These are phyloP conservation scores for Drosophila sechellia DNA, from an alignment of 1,140 invertebrate species.

Conservation along the genomic window DNA sequence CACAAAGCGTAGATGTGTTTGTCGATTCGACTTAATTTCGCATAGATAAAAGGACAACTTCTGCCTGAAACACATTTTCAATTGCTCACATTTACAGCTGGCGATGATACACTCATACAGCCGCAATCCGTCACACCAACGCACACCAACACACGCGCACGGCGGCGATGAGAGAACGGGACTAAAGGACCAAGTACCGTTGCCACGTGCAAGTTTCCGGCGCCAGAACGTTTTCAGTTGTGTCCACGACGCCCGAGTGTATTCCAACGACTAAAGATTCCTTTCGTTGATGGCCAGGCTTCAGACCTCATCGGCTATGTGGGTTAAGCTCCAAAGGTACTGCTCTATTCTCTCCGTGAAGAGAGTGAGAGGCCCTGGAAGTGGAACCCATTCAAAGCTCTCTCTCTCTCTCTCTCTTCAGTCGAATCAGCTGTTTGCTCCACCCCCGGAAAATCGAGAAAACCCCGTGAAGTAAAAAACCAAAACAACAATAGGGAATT, in stretches of 20 bases:
- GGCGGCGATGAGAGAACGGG: neutral
- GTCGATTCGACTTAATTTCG: slow-evolving; percentile 38
- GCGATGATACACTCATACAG: slow-evolving; percentile 26
- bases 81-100: slow-evolving; percentile 45
- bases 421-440: slow-evolving; percentile 56
- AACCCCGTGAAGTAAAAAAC: slow-evolving; percentile 1
- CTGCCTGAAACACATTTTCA: slow-evolving; percentile 49
- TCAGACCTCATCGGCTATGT: slow-evolving; percentile 51
- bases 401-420: slow-evolving; percentile 36
- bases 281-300: slow-evolving; percentile 45
- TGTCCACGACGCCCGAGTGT: slow-evolving; percentile 79
- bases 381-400: slow-evolving; percentile 57
- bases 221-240: slow-evolving; percentile 38
- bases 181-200: slow-evolving; percentile 25
- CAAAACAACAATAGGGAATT: slow-evolving; percentile 49
- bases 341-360: neutral
- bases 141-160: slow-evolving; percentile 11
- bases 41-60: slow-evolving; percentile 47
- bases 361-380: slow-evolving; percentile 44
- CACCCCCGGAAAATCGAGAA: neutral
- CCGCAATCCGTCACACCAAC: neutral
- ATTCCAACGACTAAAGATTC: slow-evolving; percentile 77
- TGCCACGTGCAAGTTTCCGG: slow-evolving; percentile 56
- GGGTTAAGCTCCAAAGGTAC: slow-evolving; percentile 58
- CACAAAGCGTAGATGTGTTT: slow-evolving; percentile 22